Percentiles rank a stretch among this genome's conserved stretches.
These are phyloP conservation scores for Ophioninae sp. DNA, from an alignment of 2,888 invertebrate genomes.

Conservation along the genomic window DNA sequence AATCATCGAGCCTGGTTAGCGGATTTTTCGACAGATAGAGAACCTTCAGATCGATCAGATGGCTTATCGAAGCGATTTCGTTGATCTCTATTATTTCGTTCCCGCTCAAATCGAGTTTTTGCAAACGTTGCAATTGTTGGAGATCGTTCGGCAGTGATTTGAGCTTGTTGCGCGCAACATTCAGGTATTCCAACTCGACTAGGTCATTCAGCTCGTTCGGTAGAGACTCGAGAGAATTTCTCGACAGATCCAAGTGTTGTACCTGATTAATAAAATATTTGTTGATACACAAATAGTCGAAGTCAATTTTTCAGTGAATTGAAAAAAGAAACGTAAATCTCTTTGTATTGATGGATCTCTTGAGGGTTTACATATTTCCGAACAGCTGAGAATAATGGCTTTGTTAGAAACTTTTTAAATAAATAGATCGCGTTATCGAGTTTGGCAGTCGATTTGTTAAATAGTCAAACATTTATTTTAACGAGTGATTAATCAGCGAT, in stretches of 20 bases:
- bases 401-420: too few species aligned
- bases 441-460: too few species aligned
- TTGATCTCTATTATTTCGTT: conserved; percentile 84
- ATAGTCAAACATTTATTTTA: too few species aligned
- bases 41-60: conserved; percentile 81
- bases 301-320: not conserved
- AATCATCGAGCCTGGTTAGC: conserved; percentile 83
- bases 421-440: too few species aligned
- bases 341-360: not conserved
- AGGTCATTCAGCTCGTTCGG: conserved; percentile 79
- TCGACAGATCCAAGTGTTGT: conserved; percentile 85
- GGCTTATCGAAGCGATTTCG: conserved; percentile 67
- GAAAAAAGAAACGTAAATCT: not conserved
- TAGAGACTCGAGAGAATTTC: conserved; percentile 84
- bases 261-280: conserved; percentile 80
- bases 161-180: conserved; percentile 83
- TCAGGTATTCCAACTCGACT: conserved; percentile 82
- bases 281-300: not conserved
- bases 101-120: conserved; percentile 84
- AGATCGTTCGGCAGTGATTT: conserved; percentile 82
- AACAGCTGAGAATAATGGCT: too few species aligned
- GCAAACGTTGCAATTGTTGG: conserved; percentile 83
- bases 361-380: too few species aligned
- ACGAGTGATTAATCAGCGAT: too few species aligned
- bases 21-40: conserved; percentile 87